Evolutionary conservation across 2,888 invertebrate genomes (phyloP).

Genomic region (Lithosia quadra): DNA sequence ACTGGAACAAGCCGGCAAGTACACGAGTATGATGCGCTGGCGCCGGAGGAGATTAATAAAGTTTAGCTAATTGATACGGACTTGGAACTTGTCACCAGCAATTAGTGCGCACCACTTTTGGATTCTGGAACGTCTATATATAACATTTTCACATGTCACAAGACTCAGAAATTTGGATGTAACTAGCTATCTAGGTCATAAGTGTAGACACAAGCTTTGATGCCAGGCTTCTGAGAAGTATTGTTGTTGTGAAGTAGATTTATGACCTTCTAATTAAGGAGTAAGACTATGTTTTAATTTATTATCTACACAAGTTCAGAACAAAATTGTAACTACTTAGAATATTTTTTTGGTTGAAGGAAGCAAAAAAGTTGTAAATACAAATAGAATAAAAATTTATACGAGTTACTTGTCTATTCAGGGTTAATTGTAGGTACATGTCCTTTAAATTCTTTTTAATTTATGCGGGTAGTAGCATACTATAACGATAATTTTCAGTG

Average conservation of each 20-base stretch:
- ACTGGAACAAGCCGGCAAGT: conserved; percentile 34
- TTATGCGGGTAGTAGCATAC: conserved; percentile 45
- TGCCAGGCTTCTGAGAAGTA: conserved; percentile 10
- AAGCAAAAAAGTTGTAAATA: not conserved
- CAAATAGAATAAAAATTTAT: not conserved
- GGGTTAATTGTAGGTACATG: conserved; percentile 23
- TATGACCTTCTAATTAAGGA: conserved; percentile 14
- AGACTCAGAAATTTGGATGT: conserved; percentile 46
- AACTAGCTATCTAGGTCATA: conserved; percentile 45
- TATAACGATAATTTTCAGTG: conserved; percentile 18
- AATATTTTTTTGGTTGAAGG: not conserved
- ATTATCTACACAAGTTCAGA: not conserved
- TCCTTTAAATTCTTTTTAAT: conserved; percentile 50
- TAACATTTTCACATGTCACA: conserved; percentile 59
- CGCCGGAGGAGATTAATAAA: conserved; percentile 76
- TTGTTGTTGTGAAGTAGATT: conserved; percentile 2
- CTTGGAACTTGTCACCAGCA: conserved; percentile 68
- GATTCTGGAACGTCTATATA: conserved; percentile 75
- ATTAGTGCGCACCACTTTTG: conserved; percentile 72
- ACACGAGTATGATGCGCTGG: conserved; percentile 57
- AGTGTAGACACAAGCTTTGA: conserved; percentile 22
- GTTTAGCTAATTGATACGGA: conserved; percentile 81
- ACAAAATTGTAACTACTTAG: not conserved
- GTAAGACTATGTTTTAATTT: not conserved
- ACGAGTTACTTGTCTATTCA: not conserved